Percentiles rank a stretch among this genome's conserved stretches.
Evolutionary conservation across 2,113 vertebrate genomes (phyloP).

Genomic region (Pseudolaguvia tuberculata): DNA sequence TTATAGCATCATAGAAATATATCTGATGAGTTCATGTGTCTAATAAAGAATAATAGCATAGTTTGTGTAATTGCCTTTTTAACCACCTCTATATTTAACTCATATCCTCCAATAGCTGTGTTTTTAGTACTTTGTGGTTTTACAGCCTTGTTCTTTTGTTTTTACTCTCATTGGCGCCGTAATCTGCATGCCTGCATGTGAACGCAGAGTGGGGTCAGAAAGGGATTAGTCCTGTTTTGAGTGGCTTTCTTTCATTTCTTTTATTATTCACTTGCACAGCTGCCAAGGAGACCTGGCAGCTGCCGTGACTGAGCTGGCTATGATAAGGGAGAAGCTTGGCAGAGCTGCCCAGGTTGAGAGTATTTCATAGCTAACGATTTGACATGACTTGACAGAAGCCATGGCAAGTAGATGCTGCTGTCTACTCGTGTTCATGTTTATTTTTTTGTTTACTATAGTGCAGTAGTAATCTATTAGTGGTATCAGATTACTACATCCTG

Average conservation of each 20-base stretch:
- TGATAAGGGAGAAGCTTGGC: constrained; percentile 12
- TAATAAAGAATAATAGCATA: neutral
- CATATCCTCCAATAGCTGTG: neutral
- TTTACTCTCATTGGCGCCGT: neutral
- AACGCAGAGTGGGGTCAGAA: constrained; percentile 13
- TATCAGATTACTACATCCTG: neutral
- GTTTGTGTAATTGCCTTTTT: constrained; percentile 14
- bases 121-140: neutral
- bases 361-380: constrained; percentile 11
- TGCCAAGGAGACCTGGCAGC: constrained; percentile 15
- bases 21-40: constrained; percentile 1
- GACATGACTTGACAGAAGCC: constrained; percentile 21
- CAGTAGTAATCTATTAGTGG: neutral
- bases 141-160: constrained; percentile 10
- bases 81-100: neutral
- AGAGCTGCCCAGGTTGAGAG: constrained; percentile 13
- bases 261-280: constrained; percentile 17
- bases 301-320: constrained; percentile 5
- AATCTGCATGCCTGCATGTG: constrained; percentile 1
- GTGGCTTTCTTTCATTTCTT: constrained; percentile 7
- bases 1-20: neutral
- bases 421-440: neutral
- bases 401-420: neutral
- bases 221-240: constrained; percentile 23
- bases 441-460: neutral